Percentiles rank a stretch among this genome's conserved stretches.
These are phyloP conservation scores for Rotaria socialis DNA, from an alignment of 2,888 invertebrate species.

Conservation along the genomic window DNA sequence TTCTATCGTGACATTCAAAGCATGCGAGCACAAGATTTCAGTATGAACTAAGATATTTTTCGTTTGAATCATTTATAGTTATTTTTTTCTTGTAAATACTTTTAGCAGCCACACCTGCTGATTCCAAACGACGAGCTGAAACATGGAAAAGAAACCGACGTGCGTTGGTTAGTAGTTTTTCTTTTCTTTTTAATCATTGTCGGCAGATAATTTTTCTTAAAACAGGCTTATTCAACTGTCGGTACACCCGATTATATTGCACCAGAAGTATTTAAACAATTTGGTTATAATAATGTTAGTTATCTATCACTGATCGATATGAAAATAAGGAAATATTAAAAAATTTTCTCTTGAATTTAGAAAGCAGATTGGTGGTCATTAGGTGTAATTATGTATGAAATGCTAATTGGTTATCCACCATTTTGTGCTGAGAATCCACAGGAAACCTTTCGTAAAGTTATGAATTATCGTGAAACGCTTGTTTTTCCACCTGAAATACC, in stretches of 20 bases:
- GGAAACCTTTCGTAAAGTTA: slow-evolving; percentile 91
- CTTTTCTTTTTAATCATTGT: neutral
- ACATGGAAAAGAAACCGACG: slow-evolving; percentile 97
- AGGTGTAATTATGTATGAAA: slow-evolving; percentile 99
- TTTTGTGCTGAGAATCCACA: slow-evolving; percentile 98
- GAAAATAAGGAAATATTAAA: too few relatives aligned
- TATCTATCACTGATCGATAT: slow-evolving; percentile 57
- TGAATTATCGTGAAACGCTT: slow-evolving; percentile 98
- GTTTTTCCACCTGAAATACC: slow-evolving; percentile 98
- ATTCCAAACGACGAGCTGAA: slow-evolving; percentile 93
- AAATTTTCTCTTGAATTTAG: neutral
- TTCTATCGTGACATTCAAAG: slow-evolving; percentile 85
- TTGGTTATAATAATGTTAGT: slow-evolving; percentile 92
- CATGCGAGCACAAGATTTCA: slow-evolving; percentile 40
- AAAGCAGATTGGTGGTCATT: slow-evolving; percentile 77
- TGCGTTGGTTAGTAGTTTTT: slow-evolving; percentile 62
- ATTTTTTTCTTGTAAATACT: neutral
- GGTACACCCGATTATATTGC: slow-evolving; percentile 99
- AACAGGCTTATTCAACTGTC: slow-evolving; percentile 65
- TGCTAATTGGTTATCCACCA: slow-evolving; percentile 98
- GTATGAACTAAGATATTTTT: slow-evolving; percentile 24
- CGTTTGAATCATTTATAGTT: slow-evolving; percentile 8
- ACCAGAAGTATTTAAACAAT: slow-evolving; percentile 88
- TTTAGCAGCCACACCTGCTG: slow-evolving; percentile 70
- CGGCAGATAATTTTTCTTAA: slow-evolving; percentile 10